Evolutionary conservation across 2,888 invertebrate species (phyloP), one percentile per base, ranked within the genome.

Genomic region (Idaea dimidiata): DNA sequence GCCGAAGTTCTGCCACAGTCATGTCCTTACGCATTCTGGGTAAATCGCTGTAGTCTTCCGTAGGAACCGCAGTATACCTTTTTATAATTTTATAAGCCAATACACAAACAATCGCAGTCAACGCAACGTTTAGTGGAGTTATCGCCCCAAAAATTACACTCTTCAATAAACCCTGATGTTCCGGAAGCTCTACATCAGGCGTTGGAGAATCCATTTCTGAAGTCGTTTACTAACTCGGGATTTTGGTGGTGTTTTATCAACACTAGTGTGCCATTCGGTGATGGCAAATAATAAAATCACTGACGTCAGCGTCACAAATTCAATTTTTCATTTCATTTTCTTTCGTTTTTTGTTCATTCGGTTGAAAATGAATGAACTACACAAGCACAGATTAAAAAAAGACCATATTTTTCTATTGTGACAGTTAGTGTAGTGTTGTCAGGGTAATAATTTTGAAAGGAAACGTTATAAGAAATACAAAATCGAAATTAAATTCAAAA

Each of bases 1-100:
- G 94, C 72, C 95, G 95, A 70, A 99, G 91, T 86, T 99, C 98
- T 74, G 96, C 94, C 56, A 97, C 93, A 3, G 97, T 97, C 93
- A 99, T 97, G 85, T 99, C 99, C 77, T 95, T 95, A 74, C 97
- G 95, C 80, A 99, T 81, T 88, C 96, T 97, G 14, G 98, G 97
- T 72, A 98, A 79, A 18, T 64, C 61, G 3, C 54, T 32, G 24
- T 57, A 63, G 17, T 43, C 64, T 66, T 88, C 87, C 16, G 75
- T 78, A 31, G 80, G 74, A 60, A 75, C 73, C 70, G 82, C 83
- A 57, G 78, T 78, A 66, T 87, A 87, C 73, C 87, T 93, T 74
- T 89, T 92, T 68, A 94, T 84, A 73, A 96, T 95, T 89, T 95
- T 96, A 79, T 95, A 96, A 62, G 95, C 84, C 72, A 96, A 91